Conservation (phyloP, 2,888 invertebrate species). For the Cerastis rubricosa region DNA sequence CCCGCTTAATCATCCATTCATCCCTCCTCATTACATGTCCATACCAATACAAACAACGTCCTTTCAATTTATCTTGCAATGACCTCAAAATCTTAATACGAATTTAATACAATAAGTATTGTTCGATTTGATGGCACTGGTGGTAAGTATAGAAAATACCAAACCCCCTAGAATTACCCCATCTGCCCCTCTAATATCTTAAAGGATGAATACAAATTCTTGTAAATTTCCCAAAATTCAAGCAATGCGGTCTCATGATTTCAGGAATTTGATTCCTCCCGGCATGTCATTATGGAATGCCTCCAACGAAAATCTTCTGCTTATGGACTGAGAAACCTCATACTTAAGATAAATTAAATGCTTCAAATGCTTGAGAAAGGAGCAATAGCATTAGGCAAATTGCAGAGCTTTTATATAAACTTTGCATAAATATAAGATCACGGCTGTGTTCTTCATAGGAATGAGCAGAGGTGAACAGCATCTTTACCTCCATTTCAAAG, state of each 20-base stretch:
- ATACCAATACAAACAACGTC: too few species aligned
- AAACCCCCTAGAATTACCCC: background rate
- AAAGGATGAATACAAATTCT: constrained; percentile 3
- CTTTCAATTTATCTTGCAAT: too few species aligned
- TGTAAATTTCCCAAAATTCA: constrained; percentile 27
- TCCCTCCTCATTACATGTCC: too few species aligned
- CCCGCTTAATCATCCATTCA: too few species aligned
- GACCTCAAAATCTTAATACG: background rate
- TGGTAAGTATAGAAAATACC: background rate
- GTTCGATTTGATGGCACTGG: background rate
- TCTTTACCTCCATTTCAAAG: background rate
- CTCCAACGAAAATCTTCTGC: background rate
- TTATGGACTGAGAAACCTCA: background rate
- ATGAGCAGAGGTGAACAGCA: background rate
- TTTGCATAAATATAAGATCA: background rate
- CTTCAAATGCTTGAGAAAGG: constrained; percentile 1
- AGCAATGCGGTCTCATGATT: constrained; percentile 33
- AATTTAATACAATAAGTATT: background rate
- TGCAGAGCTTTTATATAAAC: background rate
- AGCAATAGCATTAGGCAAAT: background rate
- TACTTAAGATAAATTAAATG: constrained; percentile 10
- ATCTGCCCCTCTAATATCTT: background rate
- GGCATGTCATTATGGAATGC: constrained; percentile 29
- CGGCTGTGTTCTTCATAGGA: background rate
- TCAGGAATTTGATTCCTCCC: constrained; percentile 34